phyloP scores from a whole-genome alignment of 2,888 invertebrate genomes.

The Melanotus villosus region DNA sequence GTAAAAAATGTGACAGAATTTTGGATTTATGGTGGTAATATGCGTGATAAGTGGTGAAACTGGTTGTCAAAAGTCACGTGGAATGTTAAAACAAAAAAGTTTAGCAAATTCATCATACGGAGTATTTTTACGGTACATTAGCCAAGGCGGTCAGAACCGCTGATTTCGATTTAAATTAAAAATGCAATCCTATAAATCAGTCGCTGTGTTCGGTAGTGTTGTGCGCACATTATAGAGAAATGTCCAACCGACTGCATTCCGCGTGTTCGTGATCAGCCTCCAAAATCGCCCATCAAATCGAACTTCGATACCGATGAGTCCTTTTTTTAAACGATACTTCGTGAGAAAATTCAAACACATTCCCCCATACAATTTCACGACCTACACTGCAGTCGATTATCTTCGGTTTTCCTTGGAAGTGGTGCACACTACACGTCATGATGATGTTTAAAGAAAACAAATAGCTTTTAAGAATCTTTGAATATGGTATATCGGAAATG shows the following conservation, averaged over 20 bases:
- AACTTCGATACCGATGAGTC: constrained; percentile 51
- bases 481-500: no score
- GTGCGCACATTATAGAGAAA: constrained; percentile 50
- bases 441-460: no score
- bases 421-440: neutral
- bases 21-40: constrained; percentile 1
- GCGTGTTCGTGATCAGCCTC: constrained; percentile 54
- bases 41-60: constrained; percentile 8
- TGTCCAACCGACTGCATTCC: constrained; percentile 53
- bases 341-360: constrained; percentile 48
- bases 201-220: constrained; percentile 49
- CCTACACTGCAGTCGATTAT: neutral
- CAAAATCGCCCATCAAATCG: constrained; percentile 53
- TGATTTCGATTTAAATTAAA: constrained; percentile 50
- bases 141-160: constrained; percentile 41
- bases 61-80: constrained; percentile 26
- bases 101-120: constrained; percentile 41
- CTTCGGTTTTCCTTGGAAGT: neutral
- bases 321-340: constrained; percentile 44
- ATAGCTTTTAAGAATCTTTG: no score
- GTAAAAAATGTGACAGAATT: neutral
- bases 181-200: constrained; percentile 50
- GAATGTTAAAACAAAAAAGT: constrained; percentile 23
- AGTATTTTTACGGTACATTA: constrained; percentile 49
- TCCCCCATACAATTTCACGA: constrained; percentile 11